These are phyloP conservation scores for Apostichopus japonicus DNA, from an alignment of 35 echinoderm and acorn worm genomes.

Conservation along the genomic window DNA sequence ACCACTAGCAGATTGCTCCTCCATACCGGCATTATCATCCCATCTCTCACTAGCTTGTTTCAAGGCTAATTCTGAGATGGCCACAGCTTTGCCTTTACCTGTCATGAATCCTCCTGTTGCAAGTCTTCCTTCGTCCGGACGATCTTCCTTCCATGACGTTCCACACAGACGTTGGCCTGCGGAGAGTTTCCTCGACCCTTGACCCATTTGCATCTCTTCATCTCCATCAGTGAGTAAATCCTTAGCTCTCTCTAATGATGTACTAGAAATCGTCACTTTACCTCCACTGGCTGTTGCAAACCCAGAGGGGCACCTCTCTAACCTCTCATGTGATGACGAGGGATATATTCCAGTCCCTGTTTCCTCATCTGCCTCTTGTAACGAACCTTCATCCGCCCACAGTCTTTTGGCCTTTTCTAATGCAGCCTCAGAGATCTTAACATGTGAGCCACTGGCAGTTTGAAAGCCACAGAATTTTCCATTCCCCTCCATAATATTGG, in stretches of 20 bases:
- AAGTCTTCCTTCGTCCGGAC: not conserved
- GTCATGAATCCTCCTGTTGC: constrained; percentile 18
- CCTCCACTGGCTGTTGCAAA: constrained; percentile 70
- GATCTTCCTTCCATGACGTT: constrained; percentile 37
- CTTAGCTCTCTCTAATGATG: constrained; percentile 42
- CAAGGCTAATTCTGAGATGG: constrained; percentile 21
- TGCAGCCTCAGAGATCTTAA: constrained; percentile 57
- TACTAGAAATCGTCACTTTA: constrained; percentile 59
- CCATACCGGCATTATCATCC: not conserved
- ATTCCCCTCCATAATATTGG: not conserved
- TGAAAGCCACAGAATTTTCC: constrained; percentile 58
- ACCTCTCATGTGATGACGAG: not conserved
- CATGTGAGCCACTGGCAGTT: constrained; percentile 59
- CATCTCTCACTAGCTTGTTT: constrained; percentile 35
- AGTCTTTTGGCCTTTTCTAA: constrained; percentile 37
- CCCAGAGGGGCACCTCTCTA: constrained; percentile 10
- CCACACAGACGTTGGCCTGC: not conserved
- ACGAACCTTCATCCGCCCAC: constrained; percentile 3
- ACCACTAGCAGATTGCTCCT: not conserved
- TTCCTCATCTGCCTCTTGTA: not conserved
- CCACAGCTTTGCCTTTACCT: not conserved
- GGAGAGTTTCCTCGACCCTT: not conserved
- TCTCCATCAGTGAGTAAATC: constrained; percentile 29
- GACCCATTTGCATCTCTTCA: not conserved
- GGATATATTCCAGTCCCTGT: not conserved